Conservation (phyloP, 1,140 invertebrate species). For the Pachyrhynchus sulphureomaculatus region DNA sequence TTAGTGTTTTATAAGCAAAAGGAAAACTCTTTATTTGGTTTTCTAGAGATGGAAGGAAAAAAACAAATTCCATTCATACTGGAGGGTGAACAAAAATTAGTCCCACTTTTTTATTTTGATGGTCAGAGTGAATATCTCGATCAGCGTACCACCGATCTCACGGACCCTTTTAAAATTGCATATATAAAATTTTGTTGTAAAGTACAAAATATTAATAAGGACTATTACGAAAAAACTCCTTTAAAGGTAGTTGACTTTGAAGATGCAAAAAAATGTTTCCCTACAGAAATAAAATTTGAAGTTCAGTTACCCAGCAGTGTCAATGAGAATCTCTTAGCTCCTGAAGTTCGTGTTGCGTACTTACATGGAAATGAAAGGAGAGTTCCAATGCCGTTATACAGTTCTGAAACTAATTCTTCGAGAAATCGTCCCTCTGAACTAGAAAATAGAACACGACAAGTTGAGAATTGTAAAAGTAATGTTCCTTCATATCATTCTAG, state of each 20-base stretch:
- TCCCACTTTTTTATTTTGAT: constrained; percentile 31
- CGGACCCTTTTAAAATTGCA: constrained; percentile 54
- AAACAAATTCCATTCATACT: constrained; percentile 42
- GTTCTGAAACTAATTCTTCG: too few relatives aligned
- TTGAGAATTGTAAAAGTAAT: too few relatives aligned
- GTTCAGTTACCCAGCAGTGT: constrained; percentile 11
- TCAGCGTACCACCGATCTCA: constrained; percentile 8
- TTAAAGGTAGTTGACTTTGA: constrained; percentile 53
- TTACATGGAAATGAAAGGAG: too few relatives aligned
- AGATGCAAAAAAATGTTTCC: constrained; percentile 37
- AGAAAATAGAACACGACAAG: too few relatives aligned
- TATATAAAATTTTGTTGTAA: constrained; percentile 59
- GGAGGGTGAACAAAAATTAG: background rate
- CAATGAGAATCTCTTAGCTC: background rate
- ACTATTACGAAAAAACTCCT: constrained; percentile 50
- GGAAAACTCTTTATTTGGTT: constrained; percentile 9
- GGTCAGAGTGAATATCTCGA: constrained; percentile 17
- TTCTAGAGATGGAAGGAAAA: constrained; percentile 1
- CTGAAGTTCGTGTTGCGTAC: background rate
- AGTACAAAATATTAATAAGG: constrained; percentile 54
- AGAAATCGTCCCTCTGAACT: too few relatives aligned
- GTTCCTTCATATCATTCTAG: too few relatives aligned
- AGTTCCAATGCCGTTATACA: too few relatives aligned
- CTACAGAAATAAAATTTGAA: constrained; percentile 3
- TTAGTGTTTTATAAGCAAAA: background rate